A percentile compares a stretch with the other conserved stretches of the same genome.
Conservation (phyloP, 2,797 vertebrate species). For the Molossus molossus region DNA sequence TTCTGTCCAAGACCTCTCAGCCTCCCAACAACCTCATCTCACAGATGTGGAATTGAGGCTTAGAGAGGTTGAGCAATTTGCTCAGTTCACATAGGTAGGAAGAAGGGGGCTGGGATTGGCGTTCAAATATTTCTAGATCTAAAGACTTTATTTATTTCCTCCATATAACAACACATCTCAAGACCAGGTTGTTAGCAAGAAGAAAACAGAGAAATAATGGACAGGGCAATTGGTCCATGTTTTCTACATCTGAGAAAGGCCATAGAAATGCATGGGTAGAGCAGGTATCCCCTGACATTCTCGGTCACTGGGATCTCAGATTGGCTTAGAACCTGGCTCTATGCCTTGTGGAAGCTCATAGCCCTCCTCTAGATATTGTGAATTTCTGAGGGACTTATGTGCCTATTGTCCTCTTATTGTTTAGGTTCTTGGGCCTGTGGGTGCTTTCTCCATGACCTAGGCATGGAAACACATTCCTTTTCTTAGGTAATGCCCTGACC, state of each 20-base stretch:
- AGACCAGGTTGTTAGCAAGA: background rate
- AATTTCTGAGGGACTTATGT: background rate
- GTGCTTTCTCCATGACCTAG: background rate
- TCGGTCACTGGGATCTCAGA: background rate
- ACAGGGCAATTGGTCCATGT: background rate
- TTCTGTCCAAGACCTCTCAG: background rate
- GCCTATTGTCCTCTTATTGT: background rate
- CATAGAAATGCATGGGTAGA: background rate
- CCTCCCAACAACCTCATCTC: background rate
- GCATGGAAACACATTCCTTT: background rate
- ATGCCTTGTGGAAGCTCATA: background rate
- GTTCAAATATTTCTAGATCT: background rate
- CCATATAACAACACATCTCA: background rate
- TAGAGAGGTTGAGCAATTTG: background rate
- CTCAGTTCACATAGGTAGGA: background rate
- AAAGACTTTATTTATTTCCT: slow-evolving; percentile 12
- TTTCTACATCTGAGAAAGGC: background rate
- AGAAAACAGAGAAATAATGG: background rate
- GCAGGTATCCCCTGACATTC: background rate
- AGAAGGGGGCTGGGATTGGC: background rate
- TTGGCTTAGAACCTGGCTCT: background rate
- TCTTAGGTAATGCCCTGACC: background rate
- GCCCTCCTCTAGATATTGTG: background rate
- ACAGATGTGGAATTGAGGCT: background rate
- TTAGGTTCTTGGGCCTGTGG: background rate